Evolutionary conservation across 2,797 vertebrate species (phyloP), one percentile per base, ranked within the genome.

Genomic region (Chrosomus eos): DNA sequence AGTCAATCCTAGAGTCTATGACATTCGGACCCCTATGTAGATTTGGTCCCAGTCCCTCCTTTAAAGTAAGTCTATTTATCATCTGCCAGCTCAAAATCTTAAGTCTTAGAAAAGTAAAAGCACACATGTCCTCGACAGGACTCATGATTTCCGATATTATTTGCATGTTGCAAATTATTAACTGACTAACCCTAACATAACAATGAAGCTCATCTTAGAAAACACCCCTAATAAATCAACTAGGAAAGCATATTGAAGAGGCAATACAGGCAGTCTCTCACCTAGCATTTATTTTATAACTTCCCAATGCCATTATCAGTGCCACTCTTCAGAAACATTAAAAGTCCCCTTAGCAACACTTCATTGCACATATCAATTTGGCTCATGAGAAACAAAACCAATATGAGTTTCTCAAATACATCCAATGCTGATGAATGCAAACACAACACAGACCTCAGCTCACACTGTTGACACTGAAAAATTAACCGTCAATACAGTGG

Each of bases 341-440:
- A 77, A 77, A 83, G 68, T 60, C 73, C 82, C 36, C 48, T 77
- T 58, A 13, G 48, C 48, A 55, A 70, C 74, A 84, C 74, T 45
- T 78, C 82, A 84, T 19, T 26, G 74, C 64, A 60, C 48, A 60
- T 36, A 78, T 84, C 64, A 77, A 60, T 84, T 70, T 84, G 64
- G 64, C 74, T 84, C 36, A 70, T 2, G 7, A 74, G 64, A 70
- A 55, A 70, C 64, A 43, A 77, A 58, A 48, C 48, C 74, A 68
- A 68, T 76, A 55, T 18, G 36, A 76, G 48, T 70, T n/a, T 13
- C 48, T 84, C 18, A 84, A 38, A 55, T 75, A 53, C 82, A 58
- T 83, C n/a, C 31, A 68, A 31, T 55, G 62, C 74, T 70, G 82
- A 70, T 78, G 64, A 84, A 78, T 70, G 64, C 74, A 84, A 58